Evolutionary conservation across 2,888 invertebrate species (phyloP).

Genomic region (Rhorus exstirpatorius): DNA sequence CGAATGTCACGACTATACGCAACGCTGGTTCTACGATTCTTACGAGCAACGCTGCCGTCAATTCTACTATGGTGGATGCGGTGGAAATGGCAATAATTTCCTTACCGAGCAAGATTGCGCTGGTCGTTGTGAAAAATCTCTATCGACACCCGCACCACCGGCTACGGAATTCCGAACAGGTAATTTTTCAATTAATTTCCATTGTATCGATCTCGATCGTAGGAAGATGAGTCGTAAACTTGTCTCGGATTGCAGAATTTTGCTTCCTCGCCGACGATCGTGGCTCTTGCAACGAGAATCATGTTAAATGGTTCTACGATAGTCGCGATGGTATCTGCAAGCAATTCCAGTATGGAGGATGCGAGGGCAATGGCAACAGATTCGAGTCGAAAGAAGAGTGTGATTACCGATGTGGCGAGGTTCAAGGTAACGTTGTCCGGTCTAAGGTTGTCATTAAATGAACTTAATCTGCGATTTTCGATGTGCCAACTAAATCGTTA

Average conservation of each 20-base stretch:
- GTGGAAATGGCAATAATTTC: constrained; percentile 97
- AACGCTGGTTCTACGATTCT: constrained; percentile 94
- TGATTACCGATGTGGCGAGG: constrained; percentile 89
- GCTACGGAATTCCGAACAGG: constrained; percentile 82
- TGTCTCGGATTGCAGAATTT: constrained; percentile 86
- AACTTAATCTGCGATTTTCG: too few species aligned
- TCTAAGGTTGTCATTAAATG: too few species aligned
- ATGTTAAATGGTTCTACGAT: constrained; percentile 91
- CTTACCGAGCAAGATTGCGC: constrained; percentile 89
- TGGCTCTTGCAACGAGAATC: constrained; percentile 89
- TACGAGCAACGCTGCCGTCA: constrained; percentile 91
- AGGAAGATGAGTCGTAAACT: not conserved
- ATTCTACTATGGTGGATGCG: constrained; percentile 97
- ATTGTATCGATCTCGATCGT: not conserved
- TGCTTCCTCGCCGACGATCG: constrained; percentile 90
- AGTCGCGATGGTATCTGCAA: constrained; percentile 91
- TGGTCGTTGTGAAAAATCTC: constrained; percentile 88
- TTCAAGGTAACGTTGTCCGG: constrained; percentile 88
- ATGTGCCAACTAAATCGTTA: too few species aligned
- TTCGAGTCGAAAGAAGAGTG: constrained; percentile 91
- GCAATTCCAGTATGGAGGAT: constrained; percentile 93
- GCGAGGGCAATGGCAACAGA: constrained; percentile 93
- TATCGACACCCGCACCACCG: constrained; percentile 85
- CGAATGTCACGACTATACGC: constrained; percentile 91
- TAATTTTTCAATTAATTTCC: too few species aligned